Evolutionary conservation across 2,888 invertebrate genomes (phyloP).

Genomic region (Fragum whitleyi): DNA sequence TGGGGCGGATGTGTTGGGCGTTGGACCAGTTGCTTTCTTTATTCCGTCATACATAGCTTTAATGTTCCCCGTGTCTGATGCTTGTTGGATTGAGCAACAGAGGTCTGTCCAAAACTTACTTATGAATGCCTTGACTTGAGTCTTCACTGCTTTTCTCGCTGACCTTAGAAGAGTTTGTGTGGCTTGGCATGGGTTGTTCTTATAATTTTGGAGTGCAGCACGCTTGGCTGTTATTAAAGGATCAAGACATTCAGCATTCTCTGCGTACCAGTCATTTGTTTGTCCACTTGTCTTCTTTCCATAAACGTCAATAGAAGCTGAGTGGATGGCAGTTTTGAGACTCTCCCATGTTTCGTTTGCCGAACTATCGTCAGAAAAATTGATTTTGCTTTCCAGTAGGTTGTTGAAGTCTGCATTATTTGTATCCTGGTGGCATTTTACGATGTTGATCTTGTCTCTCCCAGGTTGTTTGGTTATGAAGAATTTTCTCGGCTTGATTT

Average conservation of each 20-base stretch:
- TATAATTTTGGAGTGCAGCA: not conserved
- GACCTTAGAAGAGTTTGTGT: not conserved
- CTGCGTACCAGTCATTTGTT: conserved; percentile 23
- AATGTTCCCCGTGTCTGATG: conserved; percentile 11
- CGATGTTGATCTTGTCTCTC: too few species aligned
- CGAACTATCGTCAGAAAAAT: not conserved
- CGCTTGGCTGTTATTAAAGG: conserved; percentile 13
- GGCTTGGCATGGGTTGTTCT: not conserved
- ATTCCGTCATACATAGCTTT: conserved; percentile 26
- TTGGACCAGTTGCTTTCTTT: conserved; percentile 7
- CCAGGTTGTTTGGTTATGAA: not conserved
- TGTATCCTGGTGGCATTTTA: not conserved
- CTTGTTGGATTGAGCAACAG: not conserved
- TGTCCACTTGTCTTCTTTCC: conserved; percentile 2
- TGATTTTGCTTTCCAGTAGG: too few species aligned
- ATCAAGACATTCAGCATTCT: not conserved
- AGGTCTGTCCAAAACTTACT: conserved; percentile 10
- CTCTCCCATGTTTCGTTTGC: not conserved
- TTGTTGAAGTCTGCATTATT: not conserved
- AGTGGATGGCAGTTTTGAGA: not conserved
- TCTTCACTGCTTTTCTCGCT: not conserved
- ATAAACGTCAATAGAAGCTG: conserved; percentile 6
- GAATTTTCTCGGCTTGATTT: not conserved
- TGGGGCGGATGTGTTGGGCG: not conserved
- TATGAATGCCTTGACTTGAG: not conserved